Percentiles rank a stretch among this genome's conserved stretches.
phyloP scores from a whole-genome alignment of 2,797 vertebrate species.

The Clarias fuscus region DNA sequence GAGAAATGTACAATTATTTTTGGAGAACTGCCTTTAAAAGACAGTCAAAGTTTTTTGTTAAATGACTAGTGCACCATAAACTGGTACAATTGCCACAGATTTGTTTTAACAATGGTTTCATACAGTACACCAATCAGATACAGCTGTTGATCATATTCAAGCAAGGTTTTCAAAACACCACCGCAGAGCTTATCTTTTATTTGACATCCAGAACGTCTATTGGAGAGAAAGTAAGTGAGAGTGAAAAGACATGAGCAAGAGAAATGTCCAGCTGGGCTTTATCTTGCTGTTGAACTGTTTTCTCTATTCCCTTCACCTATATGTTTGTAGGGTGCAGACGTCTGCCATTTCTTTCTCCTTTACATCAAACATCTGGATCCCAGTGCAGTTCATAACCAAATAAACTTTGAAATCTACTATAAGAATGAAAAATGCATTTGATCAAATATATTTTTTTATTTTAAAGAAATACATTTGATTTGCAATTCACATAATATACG shows the following conservation, averaged over 20 bases:
- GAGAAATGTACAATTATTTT: background rate
- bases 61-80: background rate
- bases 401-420: background rate
- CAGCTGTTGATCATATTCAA: slow-evolving; percentile 14
- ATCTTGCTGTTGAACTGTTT: slow-evolving; percentile 43
- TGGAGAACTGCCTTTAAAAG: background rate
- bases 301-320: slow-evolving; percentile 43
- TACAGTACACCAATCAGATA: background rate
- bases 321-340: slow-evolving; percentile 47
- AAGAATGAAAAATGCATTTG: background rate
- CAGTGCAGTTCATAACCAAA: slow-evolving; percentile 24
- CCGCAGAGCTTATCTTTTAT: slow-evolving; percentile 18
- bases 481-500: background rate
- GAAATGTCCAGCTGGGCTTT: slow-evolving; percentile 53
- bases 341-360: slow-evolving; percentile 35
- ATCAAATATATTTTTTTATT: background rate
- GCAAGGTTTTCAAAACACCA: slow-evolving; percentile 11
- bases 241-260: slow-evolving; percentile 23
- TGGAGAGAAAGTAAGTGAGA: slow-evolving; percentile 20
- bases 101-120: background rate
- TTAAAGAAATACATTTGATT: slow-evolving; percentile 1
- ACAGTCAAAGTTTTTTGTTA: background rate
- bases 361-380: slow-evolving; percentile 53
- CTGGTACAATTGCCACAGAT: slow-evolving; percentile 1
- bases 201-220: slow-evolving; percentile 1